phyloP scores from a whole-genome alignment of 2,888 invertebrate genomes.

The Cactoblastis cactorum region DNA sequence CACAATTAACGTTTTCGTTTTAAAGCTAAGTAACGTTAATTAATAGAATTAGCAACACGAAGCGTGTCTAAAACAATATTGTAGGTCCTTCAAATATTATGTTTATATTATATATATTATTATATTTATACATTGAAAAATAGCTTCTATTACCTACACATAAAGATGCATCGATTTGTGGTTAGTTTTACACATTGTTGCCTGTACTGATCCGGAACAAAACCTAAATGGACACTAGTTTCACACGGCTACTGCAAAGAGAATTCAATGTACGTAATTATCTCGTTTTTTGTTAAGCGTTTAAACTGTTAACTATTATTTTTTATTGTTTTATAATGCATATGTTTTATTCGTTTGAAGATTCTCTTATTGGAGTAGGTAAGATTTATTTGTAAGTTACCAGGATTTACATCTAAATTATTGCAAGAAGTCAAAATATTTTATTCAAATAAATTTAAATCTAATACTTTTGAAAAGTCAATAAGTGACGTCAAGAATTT shows the following conservation, averaged over 20 bases:
- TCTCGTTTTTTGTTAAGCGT: conserved; percentile 1
- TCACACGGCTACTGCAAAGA: conserved; percentile 11
- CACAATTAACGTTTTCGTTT: neutral
- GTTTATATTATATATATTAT: neutral
- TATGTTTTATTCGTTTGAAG: too few species aligned
- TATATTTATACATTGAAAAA: neutral
- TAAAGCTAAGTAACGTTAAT: neutral
- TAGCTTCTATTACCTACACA: neutral
- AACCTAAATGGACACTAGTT: conserved; percentile 1
- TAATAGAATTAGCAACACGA: conserved; percentile 1
- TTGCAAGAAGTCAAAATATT: too few species aligned
- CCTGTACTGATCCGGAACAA: neutral
- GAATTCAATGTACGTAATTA: conserved; percentile 10
- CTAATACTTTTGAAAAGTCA: too few species aligned
- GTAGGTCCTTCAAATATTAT: neutral
- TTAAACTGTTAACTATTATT: too few species aligned
- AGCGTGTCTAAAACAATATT: conserved; percentile 1
- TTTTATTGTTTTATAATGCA: too few species aligned
- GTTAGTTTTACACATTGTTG: neutral
- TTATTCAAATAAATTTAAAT: too few species aligned
- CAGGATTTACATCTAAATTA: too few species aligned
- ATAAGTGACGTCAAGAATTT: too few species aligned
- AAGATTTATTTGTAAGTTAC: too few species aligned
- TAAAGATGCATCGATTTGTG: neutral
- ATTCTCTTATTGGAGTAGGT: too few species aligned